Evolutionary conservation across 2,797 vertebrate genomes (phyloP).

Genomic region (Sebastes trivittatus): DNA sequence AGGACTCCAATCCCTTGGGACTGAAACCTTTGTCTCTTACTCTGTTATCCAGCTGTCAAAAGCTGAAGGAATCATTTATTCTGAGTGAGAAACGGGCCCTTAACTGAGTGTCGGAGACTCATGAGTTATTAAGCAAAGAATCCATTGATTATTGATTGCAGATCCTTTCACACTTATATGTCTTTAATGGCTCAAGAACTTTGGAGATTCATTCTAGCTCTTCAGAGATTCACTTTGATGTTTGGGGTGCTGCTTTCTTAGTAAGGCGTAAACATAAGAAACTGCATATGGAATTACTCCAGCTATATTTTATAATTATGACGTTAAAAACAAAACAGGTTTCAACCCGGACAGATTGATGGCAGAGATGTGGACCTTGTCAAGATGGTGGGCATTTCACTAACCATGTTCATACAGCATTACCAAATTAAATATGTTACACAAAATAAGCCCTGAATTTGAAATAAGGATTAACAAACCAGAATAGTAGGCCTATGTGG

Average conservation of each 20-base stretch:
- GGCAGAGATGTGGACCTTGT: neutral
- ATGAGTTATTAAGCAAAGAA: conserved; percentile 76
- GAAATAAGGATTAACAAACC: neutral
- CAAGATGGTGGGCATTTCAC: neutral
- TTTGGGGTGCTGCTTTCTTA: neutral
- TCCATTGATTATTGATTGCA: conserved; percentile 82
- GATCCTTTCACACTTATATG: conserved; percentile 30
- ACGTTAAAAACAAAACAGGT: neutral
- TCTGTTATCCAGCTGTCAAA: conserved; percentile 53
- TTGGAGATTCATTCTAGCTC: conserved; percentile 23
- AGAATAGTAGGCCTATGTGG: neutral
- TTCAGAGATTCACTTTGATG: conserved; percentile 15
- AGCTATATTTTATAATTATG: neutral
- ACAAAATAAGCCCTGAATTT: neutral
- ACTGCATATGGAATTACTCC: neutral
- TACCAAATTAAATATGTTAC: neutral
- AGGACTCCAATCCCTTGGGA: conserved; percentile 33
- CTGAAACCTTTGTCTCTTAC: conserved; percentile 47
- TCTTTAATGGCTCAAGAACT: conserved; percentile 30
- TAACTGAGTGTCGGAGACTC: conserved; percentile 47
- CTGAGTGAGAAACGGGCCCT: conserved; percentile 53
- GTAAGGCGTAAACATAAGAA: neutral
- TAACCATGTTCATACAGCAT: neutral
- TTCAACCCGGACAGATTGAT: neutral
- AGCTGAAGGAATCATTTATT: conserved; percentile 63